Conservation (phyloP, 2,113 vertebrate genomes). For the Pungitius pungitius region DNA sequence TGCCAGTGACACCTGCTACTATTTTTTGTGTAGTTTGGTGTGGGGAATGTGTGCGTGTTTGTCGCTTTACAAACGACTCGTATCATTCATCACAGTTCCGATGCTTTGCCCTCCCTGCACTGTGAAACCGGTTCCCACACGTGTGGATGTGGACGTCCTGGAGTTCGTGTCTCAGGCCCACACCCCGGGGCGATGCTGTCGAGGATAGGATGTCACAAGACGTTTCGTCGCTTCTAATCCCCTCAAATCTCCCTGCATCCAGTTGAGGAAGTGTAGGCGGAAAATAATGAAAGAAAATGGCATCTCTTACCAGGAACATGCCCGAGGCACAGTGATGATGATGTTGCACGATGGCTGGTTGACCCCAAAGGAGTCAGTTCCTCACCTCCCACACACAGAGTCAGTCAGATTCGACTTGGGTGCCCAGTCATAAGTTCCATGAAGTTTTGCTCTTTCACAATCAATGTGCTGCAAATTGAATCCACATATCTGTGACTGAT, state of each 20-base stretch:
- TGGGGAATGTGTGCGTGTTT: conserved; percentile 9
- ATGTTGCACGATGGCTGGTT: conserved; percentile 30
- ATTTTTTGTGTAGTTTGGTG: conserved; percentile 13
- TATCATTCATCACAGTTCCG: conserved; percentile 39
- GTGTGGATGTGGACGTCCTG: conserved; percentile 7
- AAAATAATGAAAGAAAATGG: conserved; percentile 69
- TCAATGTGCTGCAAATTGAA: not conserved
- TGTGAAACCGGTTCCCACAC: conserved; percentile 21
- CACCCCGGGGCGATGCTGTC: conserved; percentile 56
- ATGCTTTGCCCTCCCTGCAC: conserved; percentile 27
- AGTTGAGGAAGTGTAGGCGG: conserved; percentile 61
- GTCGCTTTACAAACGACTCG: conserved; percentile 8
- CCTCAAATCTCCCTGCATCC: conserved; percentile 69
- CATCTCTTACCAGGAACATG: conserved; percentile 67
- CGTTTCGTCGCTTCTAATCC: conserved; percentile 69
- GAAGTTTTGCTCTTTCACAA: conserved; percentile 4
- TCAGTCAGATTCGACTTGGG: conserved; percentile 4
- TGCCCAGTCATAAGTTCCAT: not conserved
- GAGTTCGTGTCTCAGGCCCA: conserved; percentile 42
- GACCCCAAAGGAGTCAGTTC: conserved; percentile 41
- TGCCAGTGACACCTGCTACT: conserved; percentile 6
- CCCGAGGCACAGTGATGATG: conserved; percentile 39
- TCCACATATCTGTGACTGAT: not conserved
- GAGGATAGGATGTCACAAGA: conserved; percentile 64
- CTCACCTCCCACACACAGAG: conserved; percentile 43